Evolutionary conservation across 2,113 vertebrate species (phyloP).

Genomic region (Crotalus helleri): DNA sequence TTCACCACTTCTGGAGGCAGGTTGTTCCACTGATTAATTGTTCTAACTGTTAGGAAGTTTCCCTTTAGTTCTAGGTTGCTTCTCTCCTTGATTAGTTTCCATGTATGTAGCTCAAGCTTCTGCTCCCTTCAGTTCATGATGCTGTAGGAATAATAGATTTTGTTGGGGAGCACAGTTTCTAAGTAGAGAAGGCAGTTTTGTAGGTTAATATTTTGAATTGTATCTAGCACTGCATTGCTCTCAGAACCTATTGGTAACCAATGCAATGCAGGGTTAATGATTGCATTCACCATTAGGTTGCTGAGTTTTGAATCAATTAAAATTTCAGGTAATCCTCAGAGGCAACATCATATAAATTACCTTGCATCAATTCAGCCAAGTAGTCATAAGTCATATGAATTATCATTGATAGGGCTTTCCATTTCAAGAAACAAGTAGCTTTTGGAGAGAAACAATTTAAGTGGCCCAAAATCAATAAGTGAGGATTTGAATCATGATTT

Average conservation of each 20-base stretch:
- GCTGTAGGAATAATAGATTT: background rate
- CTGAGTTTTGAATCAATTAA: background rate
- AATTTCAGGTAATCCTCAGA: background rate
- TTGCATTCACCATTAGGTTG: background rate
- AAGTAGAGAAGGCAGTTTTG: background rate
- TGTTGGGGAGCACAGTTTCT: background rate
- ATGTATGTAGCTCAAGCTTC: background rate
- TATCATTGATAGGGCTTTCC: background rate
- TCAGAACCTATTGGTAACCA: background rate
- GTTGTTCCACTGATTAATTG: too few species aligned
- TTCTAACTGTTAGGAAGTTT: too few species aligned
- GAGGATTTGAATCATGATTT: background rate
- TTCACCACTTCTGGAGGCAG: too few species aligned
- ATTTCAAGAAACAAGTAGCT: background rate
- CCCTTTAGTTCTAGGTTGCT: too few species aligned
- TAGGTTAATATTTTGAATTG: background rate
- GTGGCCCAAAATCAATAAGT: background rate
- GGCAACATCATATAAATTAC: background rate
- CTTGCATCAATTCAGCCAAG: background rate
- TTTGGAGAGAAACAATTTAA: background rate
- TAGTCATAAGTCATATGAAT: background rate
- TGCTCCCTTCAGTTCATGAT: background rate
- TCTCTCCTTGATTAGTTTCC: too few species aligned
- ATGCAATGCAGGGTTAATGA: background rate
- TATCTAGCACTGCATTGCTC: background rate